A percentile compares a stretch with the other conserved stretches of the same genome.
Evolutionary conservation across 2,888 invertebrate species (phyloP).

Genomic region (Gandaritis pyraliata): DNA sequence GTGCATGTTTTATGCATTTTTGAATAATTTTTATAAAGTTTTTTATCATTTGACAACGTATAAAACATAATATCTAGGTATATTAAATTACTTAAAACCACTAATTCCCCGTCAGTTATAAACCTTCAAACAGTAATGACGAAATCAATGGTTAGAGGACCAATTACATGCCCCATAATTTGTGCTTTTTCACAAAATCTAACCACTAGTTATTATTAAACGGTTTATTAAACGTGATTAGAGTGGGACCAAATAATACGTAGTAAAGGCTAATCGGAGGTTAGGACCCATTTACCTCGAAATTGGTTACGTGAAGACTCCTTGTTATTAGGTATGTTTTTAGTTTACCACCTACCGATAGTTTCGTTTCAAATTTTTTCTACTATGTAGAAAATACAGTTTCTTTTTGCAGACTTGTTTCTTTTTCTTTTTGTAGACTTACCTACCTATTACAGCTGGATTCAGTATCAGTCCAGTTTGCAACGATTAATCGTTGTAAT

Average conservation of each 20-base stretch:
- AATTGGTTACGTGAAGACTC: slow-evolving; percentile 38
- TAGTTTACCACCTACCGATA: not conserved
- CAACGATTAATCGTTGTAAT: too few species aligned
- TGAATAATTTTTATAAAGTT: too few species aligned
- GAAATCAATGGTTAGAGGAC: slow-evolving; percentile 30
- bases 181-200: slow-evolving; percentile 34
- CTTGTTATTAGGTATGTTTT: slow-evolving; percentile 22
- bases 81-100: slow-evolving; percentile 9
- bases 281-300: slow-evolving; percentile 37
- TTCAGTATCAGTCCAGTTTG: too few species aligned
- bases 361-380: too few species aligned
- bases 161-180: slow-evolving; percentile 37
- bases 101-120: slow-evolving; percentile 12
- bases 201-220: slow-evolving; percentile 44
- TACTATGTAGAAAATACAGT: too few species aligned
- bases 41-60: too few species aligned
- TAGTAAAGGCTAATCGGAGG: slow-evolving; percentile 42
- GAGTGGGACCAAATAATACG: slow-evolving; percentile 43
- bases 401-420: too few species aligned
- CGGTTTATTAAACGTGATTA: slow-evolving; percentile 46
- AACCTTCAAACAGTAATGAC: slow-evolving; percentile 29
- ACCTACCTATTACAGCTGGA: too few species aligned
- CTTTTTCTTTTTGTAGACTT: too few species aligned
- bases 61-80: too few species aligned
- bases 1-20: slow-evolving; percentile 4